Evolutionary conservation across 2,113 vertebrate species (phyloP).

Genomic region (Zosterops japonicus): DNA sequence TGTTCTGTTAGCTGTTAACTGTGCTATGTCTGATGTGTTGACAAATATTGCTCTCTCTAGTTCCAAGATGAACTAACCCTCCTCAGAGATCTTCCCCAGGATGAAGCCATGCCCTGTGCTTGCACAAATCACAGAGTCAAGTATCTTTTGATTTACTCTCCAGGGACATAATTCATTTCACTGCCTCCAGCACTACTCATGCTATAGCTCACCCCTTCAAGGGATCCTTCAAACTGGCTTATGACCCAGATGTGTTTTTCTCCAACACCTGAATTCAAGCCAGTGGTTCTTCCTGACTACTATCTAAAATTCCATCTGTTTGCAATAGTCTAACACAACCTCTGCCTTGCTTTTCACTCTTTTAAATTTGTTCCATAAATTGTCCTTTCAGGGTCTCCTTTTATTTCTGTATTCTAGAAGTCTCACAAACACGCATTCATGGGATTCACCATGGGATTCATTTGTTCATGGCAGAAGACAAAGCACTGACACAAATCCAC

Average conservation of each 20-base stretch:
- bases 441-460: neutral
- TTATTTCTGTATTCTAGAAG: neutral
- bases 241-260: conserved; percentile 19
- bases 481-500: neutral
- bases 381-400: neutral
- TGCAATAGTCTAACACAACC: conserved; percentile 13
- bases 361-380: neutral
- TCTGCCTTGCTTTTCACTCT: conserved; percentile 30
- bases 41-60: neutral
- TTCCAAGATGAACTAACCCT: neutral
- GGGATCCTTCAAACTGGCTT: neutral
- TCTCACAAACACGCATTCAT: neutral
- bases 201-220: neutral
- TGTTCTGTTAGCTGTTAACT: neutral
- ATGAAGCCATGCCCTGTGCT: neutral
- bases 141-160: neutral
- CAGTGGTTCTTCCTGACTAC: neutral
- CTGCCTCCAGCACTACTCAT: conserved; percentile 1
- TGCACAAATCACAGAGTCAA: neutral
- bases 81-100: neutral
- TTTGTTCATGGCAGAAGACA: neutral
- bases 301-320: conserved; percentile 28
- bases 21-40: neutral
- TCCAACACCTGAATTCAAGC: conserved; percentile 26
- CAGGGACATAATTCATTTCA: neutral